A percentile compares a stretch with the other conserved stretches of the same genome.
Evolutionary conservation across 2,113 vertebrate genomes (phyloP).

Genomic region (Pseudorhombus dupliciocellatus): DNA sequence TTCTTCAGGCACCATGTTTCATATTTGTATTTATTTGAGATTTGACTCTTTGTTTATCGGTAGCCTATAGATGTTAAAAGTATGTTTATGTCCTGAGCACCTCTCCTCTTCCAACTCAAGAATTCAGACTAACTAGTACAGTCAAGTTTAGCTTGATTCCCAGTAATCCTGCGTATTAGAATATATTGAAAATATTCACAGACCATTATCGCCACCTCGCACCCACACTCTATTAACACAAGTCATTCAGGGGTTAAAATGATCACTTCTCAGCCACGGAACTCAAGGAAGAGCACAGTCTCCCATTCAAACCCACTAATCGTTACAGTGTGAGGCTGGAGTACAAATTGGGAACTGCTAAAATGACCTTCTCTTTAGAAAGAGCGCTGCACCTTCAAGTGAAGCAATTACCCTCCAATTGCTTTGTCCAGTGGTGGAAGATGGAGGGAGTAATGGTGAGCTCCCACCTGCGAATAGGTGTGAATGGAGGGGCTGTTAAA

Average conservation of each 20-base stretch:
- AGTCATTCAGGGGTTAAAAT: background rate
- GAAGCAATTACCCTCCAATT: constrained; percentile 38
- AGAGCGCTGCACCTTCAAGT: constrained; percentile 24
- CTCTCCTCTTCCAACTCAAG: background rate
- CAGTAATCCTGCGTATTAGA: too few species aligned
- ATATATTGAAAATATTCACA: too few species aligned
- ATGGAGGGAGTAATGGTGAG: constrained; percentile 22
- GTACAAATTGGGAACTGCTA: constrained; percentile 5
- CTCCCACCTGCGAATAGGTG: constrained; percentile 50
- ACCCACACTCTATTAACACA: too few species aligned
- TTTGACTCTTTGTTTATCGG: background rate
- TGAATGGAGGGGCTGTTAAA: constrained; percentile 28
- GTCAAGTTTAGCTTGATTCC: too few species aligned
- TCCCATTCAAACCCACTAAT: constrained; percentile 14
- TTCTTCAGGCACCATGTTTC: background rate
- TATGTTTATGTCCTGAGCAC: background rate
- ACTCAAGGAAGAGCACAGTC: background rate
- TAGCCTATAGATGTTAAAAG: background rate
- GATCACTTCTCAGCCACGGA: background rate
- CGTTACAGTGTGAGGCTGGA: constrained; percentile 4
- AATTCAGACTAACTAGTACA: too few species aligned
- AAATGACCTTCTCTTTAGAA: constrained; percentile 37
- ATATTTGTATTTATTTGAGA: constrained; percentile 1
- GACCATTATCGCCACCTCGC: too few species aligned
- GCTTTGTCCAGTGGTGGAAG: constrained; percentile 17